Evolutionary conservation across 2,888 invertebrate species (phyloP), one percentile per base, ranked within the genome.

Genomic region (Cephus sareptanus): DNA sequence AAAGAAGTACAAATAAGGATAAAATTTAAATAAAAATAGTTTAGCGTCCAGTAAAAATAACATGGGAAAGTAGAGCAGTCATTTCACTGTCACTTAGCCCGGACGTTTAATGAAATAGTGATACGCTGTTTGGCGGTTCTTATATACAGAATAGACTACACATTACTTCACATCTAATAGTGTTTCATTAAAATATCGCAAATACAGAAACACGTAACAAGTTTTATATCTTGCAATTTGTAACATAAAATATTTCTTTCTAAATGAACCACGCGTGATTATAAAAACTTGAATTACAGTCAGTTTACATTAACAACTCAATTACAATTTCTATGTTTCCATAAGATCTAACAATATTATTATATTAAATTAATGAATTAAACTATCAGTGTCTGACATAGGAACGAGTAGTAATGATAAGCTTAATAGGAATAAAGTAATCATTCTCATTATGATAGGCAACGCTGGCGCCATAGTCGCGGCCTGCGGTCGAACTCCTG

Each of bases 401-500:
- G 6, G 0, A 56, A 9, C 23, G 56, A 56, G 9, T 40, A 40
- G 15, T 6, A 56, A 56, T 9, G 56, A 56, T 56, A 56, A 56
- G 23, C 6, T 9, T 56, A 56, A 56, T 23, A 56, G 15, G 40
- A 40, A 40, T 40, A 37, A 13, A 37, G 37, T 40, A 9, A 56
- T 56, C 23, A 56, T 56, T 56, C 56, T 56, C 56, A 56, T 56
- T 56, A 56, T 23, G 56, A 9, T 56, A 2, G 23, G 56, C 56
- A 9, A 56, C 9, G 56, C 6, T 56, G 23, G 56, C 56, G 23
- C 56, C 56, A 56, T 56, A 56, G 23, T 56, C 56, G 56, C 56
- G 56, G 56, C 56, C 23, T 56, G 9, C 56, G 56, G 56, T 56
- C 34, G 33, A 34, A 71, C 71, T 56, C 56, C 56, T 85, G 88